Base-by-base conservation (phyloP, 2,888 invertebrate species). In the Dryococelus australis region DNA sequence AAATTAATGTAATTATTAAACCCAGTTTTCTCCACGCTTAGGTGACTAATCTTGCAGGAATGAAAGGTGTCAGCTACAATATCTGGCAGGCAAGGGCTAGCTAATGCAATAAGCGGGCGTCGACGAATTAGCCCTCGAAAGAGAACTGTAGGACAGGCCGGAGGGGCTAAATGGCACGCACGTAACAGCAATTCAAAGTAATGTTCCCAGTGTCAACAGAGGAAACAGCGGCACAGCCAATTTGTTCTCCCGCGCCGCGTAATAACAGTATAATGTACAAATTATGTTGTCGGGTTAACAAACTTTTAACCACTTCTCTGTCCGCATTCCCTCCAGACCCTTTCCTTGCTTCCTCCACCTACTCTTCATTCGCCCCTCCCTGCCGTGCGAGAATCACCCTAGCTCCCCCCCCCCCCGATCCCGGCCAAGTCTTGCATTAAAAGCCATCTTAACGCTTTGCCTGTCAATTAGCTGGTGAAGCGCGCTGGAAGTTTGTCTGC, bases 391-490 rank as follows among this genome's bases (percentile, higher is more conserved):
- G 65, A n/a, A 65, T 35, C 83, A 27, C 28, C 83, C 83, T 83
- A 83, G 35, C n/a, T 24, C 9, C 3, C 83, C 83, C 9, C 83
- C 5, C 24, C 24, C 83, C 27, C 27, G 16, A n/a, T n/a, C 83
- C 35, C 83, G 1, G 20, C 12, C 83, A 10, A 26, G 28, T 43
- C 43, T 83, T 35, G 83, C 83, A 43, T 83, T 83, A 83, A 83
- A 83, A 83, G 83, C 83, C 83, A 83, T 83, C 83, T 83, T 83
- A 83, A 83, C 83, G 83, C 83, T 83, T 24, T 83, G 83, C 83
- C 43, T 83, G 83, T 83, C 83, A 83, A 83, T 83, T 83, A 83
- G 83, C 83, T 6, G n/a, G 35, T 27, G 35, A 83, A 28, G 35
- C 83, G 83, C 35, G 83, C 6, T 26, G 83, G 83, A 35, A 83